Percentiles rank a stretch among this genome's conserved stretches.
Evolutionary conservation across 2,797 vertebrate species (phyloP).

Genomic region (Echiichthys vipera): DNA sequence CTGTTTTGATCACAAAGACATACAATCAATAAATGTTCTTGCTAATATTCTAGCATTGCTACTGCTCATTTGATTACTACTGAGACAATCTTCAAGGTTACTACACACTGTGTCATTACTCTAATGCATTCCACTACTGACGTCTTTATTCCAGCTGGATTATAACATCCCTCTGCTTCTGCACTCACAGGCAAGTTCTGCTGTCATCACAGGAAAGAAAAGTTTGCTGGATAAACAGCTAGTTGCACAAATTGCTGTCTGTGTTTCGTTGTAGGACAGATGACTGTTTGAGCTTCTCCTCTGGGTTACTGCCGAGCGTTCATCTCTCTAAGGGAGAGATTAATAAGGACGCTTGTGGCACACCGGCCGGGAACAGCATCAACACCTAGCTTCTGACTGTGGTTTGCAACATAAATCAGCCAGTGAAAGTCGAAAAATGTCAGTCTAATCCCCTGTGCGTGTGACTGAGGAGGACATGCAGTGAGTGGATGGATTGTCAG

Average conservation of each 20-base stretch:
- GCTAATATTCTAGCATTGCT: no score
- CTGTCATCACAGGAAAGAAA: slow-evolving; percentile 60
- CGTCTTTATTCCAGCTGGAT: slow-evolving; percentile 43
- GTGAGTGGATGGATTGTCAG: slow-evolving; percentile 51
- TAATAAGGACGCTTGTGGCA: slow-evolving; percentile 71
- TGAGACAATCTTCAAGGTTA: slow-evolving; percentile 12
- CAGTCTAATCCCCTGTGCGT: slow-evolving; percentile 59
- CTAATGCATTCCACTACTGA: slow-evolving; percentile 15
- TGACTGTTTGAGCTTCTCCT: slow-evolving; percentile 76
- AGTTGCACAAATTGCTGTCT: slow-evolving; percentile 72
- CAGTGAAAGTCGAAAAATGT: slow-evolving; percentile 38
- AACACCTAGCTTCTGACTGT: slow-evolving; percentile 61
- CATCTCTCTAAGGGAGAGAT: slow-evolving; percentile 73
- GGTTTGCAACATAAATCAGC: slow-evolving; percentile 71
- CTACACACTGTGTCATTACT: not conserved
- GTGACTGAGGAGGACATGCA: slow-evolving; percentile 54
- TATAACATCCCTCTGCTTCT: slow-evolving; percentile 26
- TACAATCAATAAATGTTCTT: no score
- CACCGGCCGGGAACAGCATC: slow-evolving; percentile 55
- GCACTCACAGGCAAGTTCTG: slow-evolving; percentile 26
- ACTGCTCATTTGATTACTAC: not conserved
- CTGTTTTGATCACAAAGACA: no score
- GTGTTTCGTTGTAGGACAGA: slow-evolving; percentile 70
- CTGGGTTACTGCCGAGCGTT: slow-evolving; percentile 75
- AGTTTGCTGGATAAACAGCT: slow-evolving; percentile 58